Base-by-base conservation (phyloP, 2,113 vertebrate species). In the Phainopepla nitens region DNA sequence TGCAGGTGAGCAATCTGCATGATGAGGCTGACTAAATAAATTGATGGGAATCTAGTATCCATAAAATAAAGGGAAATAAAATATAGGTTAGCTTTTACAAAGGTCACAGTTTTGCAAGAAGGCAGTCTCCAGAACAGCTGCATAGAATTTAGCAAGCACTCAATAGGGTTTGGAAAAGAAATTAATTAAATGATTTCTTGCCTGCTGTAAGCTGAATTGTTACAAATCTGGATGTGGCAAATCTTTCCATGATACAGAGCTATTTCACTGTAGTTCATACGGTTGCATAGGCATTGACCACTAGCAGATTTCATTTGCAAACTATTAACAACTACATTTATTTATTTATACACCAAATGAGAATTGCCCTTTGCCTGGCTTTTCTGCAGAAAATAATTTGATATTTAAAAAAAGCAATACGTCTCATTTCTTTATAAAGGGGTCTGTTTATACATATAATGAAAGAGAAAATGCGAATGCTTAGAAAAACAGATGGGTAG, bases 41-140 rank as follows among this genome's bases (percentile, higher is more conserved):
- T 85, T 84, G 84, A 87, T 85, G 87, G 69, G 41, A 69, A 29
- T 36, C 49, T 45, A 36, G 44, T 39, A 42, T 28, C 82, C 45
- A 80, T 84, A 84, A 94, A 94, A 82, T 65, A 72, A 92, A 89
- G 51, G 51, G 61, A 88, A 84, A 84, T 76, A 86, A 94, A 90
- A 86, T 73, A 83, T 9, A 76, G 42, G 31, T 12, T 71, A n/a
- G 35, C 22, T 97, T 82, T 88, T 72, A 71, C 23, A 84, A 76
- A 90, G 54, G 62, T 84, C 77, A 57, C 1, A 5, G 50, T 20
- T 92, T 85, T 83, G 33, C 22, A 13, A n/a, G 53, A 79, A 20
- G 15, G 29, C 35, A 12, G 3, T 82, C 29, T 95, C 71, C 39
- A 76, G 29, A 92, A 84, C 1, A 10, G 39, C 36, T 78, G 10